phyloP scores from a whole-genome alignment of 2,113 vertebrate genomes.

The Sander vitreus region DNA sequence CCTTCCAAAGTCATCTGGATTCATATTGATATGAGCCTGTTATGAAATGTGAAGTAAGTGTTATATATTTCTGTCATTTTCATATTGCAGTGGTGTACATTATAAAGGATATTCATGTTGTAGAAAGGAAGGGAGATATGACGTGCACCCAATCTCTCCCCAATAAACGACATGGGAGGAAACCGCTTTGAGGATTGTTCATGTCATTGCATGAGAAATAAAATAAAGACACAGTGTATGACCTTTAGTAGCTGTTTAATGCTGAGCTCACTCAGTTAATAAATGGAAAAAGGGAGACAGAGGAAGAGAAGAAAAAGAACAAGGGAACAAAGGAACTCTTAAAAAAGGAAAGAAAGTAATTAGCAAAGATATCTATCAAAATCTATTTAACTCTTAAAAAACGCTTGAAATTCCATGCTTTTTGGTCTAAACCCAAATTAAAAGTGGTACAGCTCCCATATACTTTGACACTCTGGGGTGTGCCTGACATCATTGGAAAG shows the following conservation, averaged over 20 bases:
- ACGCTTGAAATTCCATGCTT: too few species aligned
- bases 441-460: too few species aligned
- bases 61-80: slow-evolving; percentile 46
- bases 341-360: background rate
- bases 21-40: slow-evolving; percentile 28
- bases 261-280: slow-evolving; percentile 17
- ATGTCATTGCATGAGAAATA: slow-evolving; percentile 18
- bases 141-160: slow-evolving; percentile 1
- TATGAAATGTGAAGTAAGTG: slow-evolving; percentile 38
- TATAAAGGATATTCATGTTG: slow-evolving; percentile 33
- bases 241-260: slow-evolving; percentile 48
- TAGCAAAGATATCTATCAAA: background rate
- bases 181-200: slow-evolving; percentile 21
- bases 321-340: slow-evolving; percentile 2
- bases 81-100: slow-evolving; percentile 15
- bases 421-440: too few species aligned
- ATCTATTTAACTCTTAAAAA: too few species aligned
- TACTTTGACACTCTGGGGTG: too few species aligned
- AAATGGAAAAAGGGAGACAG: slow-evolving; percentile 7
- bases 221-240: slow-evolving; percentile 11
- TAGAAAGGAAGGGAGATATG: slow-evolving; percentile 16
- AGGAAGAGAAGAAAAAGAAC: slow-evolving; percentile 7
- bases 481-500: too few species aligned
- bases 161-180: slow-evolving; percentile 4
- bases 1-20: slow-evolving; percentile 25